Conservation (phyloP, 2,888 invertebrate species). For the Tryphoninae sp. region DNA sequence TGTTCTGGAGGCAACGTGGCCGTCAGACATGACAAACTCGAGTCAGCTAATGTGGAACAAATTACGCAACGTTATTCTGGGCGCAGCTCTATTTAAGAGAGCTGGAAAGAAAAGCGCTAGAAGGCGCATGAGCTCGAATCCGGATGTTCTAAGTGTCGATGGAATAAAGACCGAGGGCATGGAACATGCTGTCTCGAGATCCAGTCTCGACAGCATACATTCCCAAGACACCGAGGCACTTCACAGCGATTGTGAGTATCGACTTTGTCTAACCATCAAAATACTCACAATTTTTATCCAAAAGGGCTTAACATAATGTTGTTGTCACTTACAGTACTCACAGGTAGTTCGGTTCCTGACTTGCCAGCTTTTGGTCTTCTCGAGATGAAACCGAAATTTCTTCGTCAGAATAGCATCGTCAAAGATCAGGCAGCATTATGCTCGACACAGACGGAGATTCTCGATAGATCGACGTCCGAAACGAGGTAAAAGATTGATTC, state of each 20-base stretch:
- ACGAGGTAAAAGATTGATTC: conserved; percentile 71
- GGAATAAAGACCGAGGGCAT: conserved; percentile 74
- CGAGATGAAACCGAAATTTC: conserved; percentile 76
- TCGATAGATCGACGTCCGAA: conserved; percentile 74
- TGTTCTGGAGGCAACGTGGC: conserved; percentile 98
- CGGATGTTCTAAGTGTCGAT: conserved; percentile 79
- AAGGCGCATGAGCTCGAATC: conserved; percentile 82
- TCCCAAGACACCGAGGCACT: conserved; percentile 79
- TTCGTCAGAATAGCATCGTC: conserved; percentile 79
- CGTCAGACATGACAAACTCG: conserved; percentile 90
- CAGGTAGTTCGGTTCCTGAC: conserved; percentile 79
- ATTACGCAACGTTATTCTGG: conserved; percentile 94
- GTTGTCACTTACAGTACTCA: conserved; percentile 70
- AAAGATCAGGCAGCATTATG: conserved; percentile 75
- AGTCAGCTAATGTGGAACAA: conserved; percentile 96
- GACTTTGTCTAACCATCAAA: conserved; percentile 15
- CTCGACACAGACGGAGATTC: conserved; percentile 73
- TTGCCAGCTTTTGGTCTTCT: conserved; percentile 77
- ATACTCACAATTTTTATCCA: not conserved
- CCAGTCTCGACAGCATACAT: conserved; percentile 79
- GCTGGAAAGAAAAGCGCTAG: conserved; percentile 86
- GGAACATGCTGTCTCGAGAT: conserved; percentile 79
- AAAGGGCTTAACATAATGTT: too few species aligned
- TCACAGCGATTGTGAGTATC: conserved; percentile 76
- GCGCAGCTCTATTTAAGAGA: conserved; percentile 93